Evolutionary conservation across 2,888 invertebrate species (phyloP), one percentile per base, ranked within the genome.

Genomic region (Aphelenchoides bicaudatus): DNA sequence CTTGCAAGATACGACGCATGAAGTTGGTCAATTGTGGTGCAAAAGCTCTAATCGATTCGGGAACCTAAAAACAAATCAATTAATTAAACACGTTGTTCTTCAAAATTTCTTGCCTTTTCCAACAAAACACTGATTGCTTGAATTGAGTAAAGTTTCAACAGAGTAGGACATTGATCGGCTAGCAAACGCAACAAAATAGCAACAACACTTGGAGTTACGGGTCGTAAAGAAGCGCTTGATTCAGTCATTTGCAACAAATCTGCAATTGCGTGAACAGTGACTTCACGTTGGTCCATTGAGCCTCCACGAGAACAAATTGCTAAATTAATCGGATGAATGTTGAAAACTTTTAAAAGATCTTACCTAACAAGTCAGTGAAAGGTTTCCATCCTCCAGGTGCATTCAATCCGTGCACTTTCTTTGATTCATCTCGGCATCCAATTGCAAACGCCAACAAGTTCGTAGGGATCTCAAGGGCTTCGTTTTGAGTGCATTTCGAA

Each of bases 41-140:
- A 83, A 98, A 98, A 80, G 96, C 94, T 81, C 93, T 93, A 80
- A 98, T 82, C 87, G 91, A 88, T 34, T 88, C 86, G 43, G 92
- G 92, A 63, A 93, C 92, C 88, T 89, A 79, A 10, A 60, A n/a
- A 19, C 21, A n/a, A 59, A 68, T 6, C 13, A 16, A 13, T 21
- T n/a, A 2, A 38, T 16, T 19, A 51, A 43, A n/a, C 16, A 8
- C 19, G 5, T n/a, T 13, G 19, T 38, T 19, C 6, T 43, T 51
- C 48, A 5, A 23, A 48, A 28, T 10, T 39, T 38, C 52, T n/a
- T 1, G 39, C 52, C 21, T 51, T 51, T 3, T 34, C 52, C 1
- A 51, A 37, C 52, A 51, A 30, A 34, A 51, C 28, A 10, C 39
- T 2, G 16, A 51, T 39, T 21, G 37, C 39, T 6, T 39, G 31